Evolutionary conservation across 37 sponge, comb jelly and placozoan genomes (phyloP).

Genomic region (Hexactinellida sp.): DNA sequence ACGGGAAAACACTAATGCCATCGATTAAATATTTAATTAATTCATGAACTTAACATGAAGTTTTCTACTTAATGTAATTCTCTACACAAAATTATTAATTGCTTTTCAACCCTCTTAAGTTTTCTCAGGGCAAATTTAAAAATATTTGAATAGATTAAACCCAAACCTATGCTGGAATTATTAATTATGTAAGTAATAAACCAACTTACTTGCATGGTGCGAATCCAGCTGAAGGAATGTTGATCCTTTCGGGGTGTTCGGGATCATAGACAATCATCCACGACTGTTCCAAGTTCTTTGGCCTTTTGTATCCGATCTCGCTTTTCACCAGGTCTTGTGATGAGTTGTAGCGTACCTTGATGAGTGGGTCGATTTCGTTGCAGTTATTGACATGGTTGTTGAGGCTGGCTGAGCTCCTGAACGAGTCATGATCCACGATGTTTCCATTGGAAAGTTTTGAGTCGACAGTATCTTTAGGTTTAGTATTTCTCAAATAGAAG

Average conservation of each 20-base stretch:
- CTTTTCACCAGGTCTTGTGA: conserved; percentile 3
- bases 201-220: conserved; percentile 12
- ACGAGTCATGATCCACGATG: conserved; percentile 9
- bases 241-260: not conserved
- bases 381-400: conserved; percentile 6
- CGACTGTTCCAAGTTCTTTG: not conserved
- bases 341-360: not conserved
- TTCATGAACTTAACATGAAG: no score
- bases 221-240: conserved; percentile 10
- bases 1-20: no score
- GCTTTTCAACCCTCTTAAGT: no score
- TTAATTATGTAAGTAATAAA: not conserved
- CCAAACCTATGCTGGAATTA: no score
- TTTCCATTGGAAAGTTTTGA: not conserved
- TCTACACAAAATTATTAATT: no score
- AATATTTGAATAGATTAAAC: no score
- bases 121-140: no score
- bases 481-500: not conserved
- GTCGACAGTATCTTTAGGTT: not conserved
- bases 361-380: not conserved
- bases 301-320: not conserved
- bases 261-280: conserved; percentile 1
- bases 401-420: not conserved
- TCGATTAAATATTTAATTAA: no score
- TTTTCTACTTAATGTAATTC: no score